Percentiles rank a stretch among this genome's conserved stretches.
phyloP scores from a whole-genome alignment of 2,888 invertebrate species.

The Tineola bisselliella region DNA sequence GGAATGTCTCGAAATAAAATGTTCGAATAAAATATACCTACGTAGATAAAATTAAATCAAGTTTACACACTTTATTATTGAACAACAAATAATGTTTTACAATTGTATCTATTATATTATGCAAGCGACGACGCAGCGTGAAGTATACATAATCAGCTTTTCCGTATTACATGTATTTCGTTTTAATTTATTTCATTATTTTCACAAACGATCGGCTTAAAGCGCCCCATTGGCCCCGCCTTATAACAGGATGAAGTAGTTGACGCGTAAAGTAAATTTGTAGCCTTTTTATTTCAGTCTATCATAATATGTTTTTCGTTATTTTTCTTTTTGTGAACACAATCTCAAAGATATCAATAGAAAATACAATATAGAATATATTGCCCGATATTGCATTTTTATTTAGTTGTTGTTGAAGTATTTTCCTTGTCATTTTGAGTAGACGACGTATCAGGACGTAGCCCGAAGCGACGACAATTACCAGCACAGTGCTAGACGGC shows the following conservation, averaged over 20 bases:
- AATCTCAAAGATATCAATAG: background rate
- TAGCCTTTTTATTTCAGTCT: conserved; percentile 6
- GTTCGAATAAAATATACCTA: background rate
- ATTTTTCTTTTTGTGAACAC: background rate
- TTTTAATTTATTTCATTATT: conserved; percentile 34
- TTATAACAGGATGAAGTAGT: conserved; percentile 54
- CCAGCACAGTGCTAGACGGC: conserved; percentile 59
- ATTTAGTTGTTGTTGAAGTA: background rate
- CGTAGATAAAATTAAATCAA: too few species aligned
- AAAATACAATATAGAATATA: background rate
- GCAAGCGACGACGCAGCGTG: background rate
- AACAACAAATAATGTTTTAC: too few species aligned
- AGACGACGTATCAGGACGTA: conserved; percentile 34
- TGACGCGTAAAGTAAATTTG: conserved; percentile 30
- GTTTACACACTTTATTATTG: too few species aligned
- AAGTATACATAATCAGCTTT: conserved; percentile 10
- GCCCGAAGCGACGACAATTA: conserved; percentile 61
- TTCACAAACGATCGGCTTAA: conserved; percentile 56
- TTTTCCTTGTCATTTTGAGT: conserved; percentile 29
- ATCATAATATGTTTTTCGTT: background rate
- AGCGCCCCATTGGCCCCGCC: conserved; percentile 50
- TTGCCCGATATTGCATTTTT: background rate
- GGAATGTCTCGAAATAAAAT: conserved; percentile 21
- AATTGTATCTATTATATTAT: too few species aligned
- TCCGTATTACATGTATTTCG: conserved; percentile 18